Evolutionary conservation across 2,888 invertebrate genomes (phyloP), one percentile per base, ranked within the genome.

Genomic region (Dolichomitus sp.): DNA sequence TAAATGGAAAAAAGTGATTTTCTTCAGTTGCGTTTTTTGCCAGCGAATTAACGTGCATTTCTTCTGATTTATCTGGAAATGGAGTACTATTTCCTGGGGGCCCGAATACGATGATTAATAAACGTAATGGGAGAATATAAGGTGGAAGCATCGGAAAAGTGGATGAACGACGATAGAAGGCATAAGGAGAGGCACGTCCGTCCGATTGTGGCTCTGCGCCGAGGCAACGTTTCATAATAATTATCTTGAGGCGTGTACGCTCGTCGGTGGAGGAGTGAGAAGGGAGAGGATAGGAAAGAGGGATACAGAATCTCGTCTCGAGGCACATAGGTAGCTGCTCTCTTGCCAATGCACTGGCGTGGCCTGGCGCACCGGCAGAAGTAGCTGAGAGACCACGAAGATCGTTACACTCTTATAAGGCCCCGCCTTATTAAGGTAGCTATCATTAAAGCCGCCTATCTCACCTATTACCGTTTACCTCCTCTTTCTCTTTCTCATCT

Each of bases 381-480:
- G 85, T 84, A 84, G 83, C 85, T 68, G 42, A 76, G 78, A 80
- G 82, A 83, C 83, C 84, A 84, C 81, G 84, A 84, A 85, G 85
- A 86, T 88, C 87, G 87, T 85, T 88, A 83, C 68, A 85, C 85
- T 86, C 87, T 83, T 86, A 86, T 88, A 88, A 89, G 88, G 89
- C 87, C 74, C 77, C 90, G 86, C 89, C 90, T 92, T 91, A 92
- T 92, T 90, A 90, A 91, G 89, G 87, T 87, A 88, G 88, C 90
- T 91, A 91, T 92, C 91, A 91, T 92, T 91, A 91, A 88, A 88
- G 84, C 87, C 87, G 85, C 88, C 90, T 90, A 91, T 90, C 89
- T 90, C 89, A 88, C 87, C 90, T 89, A 90, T 90, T 91, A 90
- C 89, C 86, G 87, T 81, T 80, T 84, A 86, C 52, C 83, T 68